Evolutionary conservation across 2,888 invertebrate genomes (phyloP).

Genomic region (Cryptus viduatorius): DNA sequence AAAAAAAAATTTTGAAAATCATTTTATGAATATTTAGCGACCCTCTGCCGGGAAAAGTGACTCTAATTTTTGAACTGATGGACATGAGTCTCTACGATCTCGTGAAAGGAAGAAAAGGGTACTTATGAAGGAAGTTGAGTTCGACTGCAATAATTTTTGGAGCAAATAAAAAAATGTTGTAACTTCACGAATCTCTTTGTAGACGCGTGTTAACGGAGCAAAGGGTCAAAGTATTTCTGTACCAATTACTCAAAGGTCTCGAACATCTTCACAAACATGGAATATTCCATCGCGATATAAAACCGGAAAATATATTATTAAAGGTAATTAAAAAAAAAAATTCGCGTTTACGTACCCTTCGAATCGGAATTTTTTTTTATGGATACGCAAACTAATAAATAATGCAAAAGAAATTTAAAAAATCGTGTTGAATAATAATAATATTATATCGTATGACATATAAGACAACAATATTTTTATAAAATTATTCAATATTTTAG

Average conservation of each 20-base stretch:
- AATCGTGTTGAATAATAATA: neutral
- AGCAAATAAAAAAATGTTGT: slow-evolving; percentile 15
- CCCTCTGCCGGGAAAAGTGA: slow-evolving; percentile 86
- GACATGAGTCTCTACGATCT: slow-evolving; percentile 90
- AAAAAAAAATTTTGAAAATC: slow-evolving; percentile 2
- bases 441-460: neutral
- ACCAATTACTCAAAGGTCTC: slow-evolving; percentile 88
- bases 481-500: slow-evolving; percentile 73
- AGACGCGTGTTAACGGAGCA: slow-evolving; percentile 86
- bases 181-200: slow-evolving; percentile 17
- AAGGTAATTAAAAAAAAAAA: slow-evolving; percentile 83
- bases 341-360: neutral
- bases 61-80: slow-evolving; percentile 89
- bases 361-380: neutral
- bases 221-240: slow-evolving; percentile 87
- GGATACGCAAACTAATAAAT: neutral
- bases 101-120: slow-evolving; percentile 86
- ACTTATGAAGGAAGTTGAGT: slow-evolving; percentile 66
- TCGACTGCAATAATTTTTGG: slow-evolving; percentile 5
- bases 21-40: slow-evolving; percentile 85
- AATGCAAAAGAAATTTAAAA: neutral
- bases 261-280: slow-evolving; percentile 88
- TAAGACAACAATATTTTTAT: neutral
- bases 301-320: slow-evolving; percentile 90
- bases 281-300: slow-evolving; percentile 89